These are phyloP conservation scores for Temnothorax longispinosus DNA, from an alignment of 1,140 invertebrate species.

Conservation along the genomic window DNA sequence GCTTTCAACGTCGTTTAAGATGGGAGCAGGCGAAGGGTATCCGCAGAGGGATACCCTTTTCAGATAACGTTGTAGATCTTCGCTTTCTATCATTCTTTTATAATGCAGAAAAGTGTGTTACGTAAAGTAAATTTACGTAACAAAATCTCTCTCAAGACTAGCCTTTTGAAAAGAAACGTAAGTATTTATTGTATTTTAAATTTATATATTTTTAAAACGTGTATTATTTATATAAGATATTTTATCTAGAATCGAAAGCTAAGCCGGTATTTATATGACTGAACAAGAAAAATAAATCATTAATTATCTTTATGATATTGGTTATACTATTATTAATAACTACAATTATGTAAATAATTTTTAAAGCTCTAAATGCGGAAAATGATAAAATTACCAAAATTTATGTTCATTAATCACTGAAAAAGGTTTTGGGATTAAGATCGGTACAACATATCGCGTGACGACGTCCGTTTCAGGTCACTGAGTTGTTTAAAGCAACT, in stretches of 20 bases:
- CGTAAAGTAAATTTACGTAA: slow-evolving; percentile 20
- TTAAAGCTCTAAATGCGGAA: not conserved
- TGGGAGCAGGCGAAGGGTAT: slow-evolving; percentile 8
- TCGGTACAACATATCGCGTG: not conserved
- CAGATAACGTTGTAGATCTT: slow-evolving; percentile 35
- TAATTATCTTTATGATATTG: not conserved
- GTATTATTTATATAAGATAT: not conserved
- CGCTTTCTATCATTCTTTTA: slow-evolving; percentile 27
- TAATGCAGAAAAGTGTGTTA: slow-evolving; percentile 1
- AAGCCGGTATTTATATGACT: not conserved
- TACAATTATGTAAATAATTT: not conserved
- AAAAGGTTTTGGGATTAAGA: not conserved
- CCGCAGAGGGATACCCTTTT: slow-evolving; percentile 11
- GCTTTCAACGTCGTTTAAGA: slow-evolving; percentile 37
- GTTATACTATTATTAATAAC: not conserved
- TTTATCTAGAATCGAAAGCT: not conserved
- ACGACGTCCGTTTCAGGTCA: not conserved
- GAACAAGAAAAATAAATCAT: not conserved
- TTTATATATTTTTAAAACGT: not conserved
- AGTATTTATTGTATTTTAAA: not conserved
- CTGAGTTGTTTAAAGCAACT: not conserved
- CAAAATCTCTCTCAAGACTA: not conserved
- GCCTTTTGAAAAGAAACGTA: not conserved
- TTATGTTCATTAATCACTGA: not conserved
- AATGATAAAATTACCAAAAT: not conserved